Evolutionary conservation across 2,888 invertebrate genomes (phyloP), one percentile per base, ranked within the genome.

Genomic region (Cerastis leucographa): DNA sequence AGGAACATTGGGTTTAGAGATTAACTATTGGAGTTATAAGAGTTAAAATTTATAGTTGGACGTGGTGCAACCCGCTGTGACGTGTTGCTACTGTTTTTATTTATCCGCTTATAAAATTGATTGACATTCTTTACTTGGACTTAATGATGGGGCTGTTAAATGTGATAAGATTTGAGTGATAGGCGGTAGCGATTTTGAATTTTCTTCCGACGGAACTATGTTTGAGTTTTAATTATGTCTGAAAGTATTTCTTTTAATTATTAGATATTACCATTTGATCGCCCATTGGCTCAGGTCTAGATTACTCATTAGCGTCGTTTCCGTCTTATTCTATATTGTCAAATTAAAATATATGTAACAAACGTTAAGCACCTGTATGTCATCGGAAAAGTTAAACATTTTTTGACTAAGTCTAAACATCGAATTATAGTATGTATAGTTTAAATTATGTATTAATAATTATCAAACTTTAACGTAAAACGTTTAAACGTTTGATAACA

Each of bases 61-160:
- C 90, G 84, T 88, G 87, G 85, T 88, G 88, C 86, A 84, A 89
- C 86, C 89, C 89, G 84, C 87, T 86, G 87, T 88, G 90, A 90
- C 89, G 85, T 83, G 88, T 85, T 82, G 94, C 95, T 94, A 94
- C 95, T 91, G 95, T 94, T 95, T 94, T 94, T 95, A 94, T 94
- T 94, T 92, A 93, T 94, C 94, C 92, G 90, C 92, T 92, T 93
- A 94, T 95, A 95, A 95, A 96, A 93, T 89, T 94, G 94, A 95
- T 94, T 95, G 95, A 95, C 95, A 93, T 94, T 94, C 92, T 94
- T 94, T 93, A 91, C 85, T 91, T 88, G 77, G 85, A 85, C 78
- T 91, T 92, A 91, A 92, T 91, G 91, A 92, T 86, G 85, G 85
- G 89, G 87, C 81, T 83, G 86, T 87, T 89, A 85, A 83, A 78